phyloP scores from a whole-genome alignment of 2,888 invertebrate species.

The Invenusta paracnida region DNA sequence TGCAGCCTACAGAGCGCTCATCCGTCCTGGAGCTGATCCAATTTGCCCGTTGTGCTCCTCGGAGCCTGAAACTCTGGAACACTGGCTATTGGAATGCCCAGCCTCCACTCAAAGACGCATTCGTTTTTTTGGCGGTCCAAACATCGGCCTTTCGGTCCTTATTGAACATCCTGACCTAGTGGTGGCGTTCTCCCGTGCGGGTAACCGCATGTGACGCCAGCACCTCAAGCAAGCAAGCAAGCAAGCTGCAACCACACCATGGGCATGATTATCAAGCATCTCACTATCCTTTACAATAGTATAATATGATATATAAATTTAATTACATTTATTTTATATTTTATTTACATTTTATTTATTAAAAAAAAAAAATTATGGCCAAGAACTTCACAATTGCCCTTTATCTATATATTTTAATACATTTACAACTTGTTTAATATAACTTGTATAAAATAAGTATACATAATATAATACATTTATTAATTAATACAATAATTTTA shows the following conservation, averaged over 20 bases:
- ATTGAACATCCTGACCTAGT: neutral
- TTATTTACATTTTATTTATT: too few species aligned
- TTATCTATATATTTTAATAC: too few species aligned
- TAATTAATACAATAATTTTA: too few species aligned
- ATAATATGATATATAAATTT: too few species aligned
- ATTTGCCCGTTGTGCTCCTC: neutral
- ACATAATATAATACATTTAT: too few species aligned
- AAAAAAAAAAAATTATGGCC: too few species aligned
- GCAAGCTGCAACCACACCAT: neutral
- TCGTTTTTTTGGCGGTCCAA: neutral
- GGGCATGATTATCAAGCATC: too few species aligned
- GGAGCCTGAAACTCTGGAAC: neutral
- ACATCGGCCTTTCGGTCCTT: neutral
- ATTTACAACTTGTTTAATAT: too few species aligned
- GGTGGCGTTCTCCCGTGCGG: neutral
- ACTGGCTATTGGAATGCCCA: neutral
- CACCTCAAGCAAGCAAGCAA: neutral
- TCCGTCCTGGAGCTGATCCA: neutral
- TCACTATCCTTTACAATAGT: too few species aligned
- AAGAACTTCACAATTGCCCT: too few species aligned
- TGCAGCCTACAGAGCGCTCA: neutral
- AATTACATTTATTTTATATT: too few species aligned
- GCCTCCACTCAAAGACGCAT: neutral
- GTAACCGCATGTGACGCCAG: neutral
- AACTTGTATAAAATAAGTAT: too few species aligned